Evolutionary conservation across 2,797 vertebrate genomes (phyloP).

Genomic region (Gallinago solitaria): DNA sequence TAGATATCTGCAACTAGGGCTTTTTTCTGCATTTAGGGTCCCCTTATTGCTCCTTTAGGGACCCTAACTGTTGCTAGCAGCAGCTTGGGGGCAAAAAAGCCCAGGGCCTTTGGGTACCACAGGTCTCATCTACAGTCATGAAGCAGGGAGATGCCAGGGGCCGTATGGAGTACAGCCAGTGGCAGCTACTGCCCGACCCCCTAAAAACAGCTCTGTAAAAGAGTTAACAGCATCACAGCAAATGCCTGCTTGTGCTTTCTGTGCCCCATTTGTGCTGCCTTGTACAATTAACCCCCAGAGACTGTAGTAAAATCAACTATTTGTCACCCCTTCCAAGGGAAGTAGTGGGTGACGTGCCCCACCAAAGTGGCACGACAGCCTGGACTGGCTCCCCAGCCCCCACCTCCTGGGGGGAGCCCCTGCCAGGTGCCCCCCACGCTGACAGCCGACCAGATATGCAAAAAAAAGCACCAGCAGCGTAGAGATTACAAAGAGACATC

Average conservation of each 20-base stretch:
- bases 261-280: background rate
- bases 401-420: background rate
- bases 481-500: background rate
- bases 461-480: background rate
- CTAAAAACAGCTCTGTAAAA: background rate
- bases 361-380: background rate
- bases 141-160: background rate
- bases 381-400: background rate
- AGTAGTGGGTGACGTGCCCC: rapidly evolving
- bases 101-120: background rate
- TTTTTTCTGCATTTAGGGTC: background rate
- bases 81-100: background rate
- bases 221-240: background rate
- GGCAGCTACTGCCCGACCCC: background rate
- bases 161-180: background rate
- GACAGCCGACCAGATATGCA: background rate
- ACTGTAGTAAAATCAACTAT: background rate
- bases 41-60: background rate
- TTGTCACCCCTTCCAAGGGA: background rate
- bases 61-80: no score
- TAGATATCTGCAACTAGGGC: background rate
- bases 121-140: background rate
- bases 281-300: background rate
- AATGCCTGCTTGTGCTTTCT: background rate
- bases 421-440: background rate